Conservation (phyloP, 2,797 vertebrate species). For the Crocidura indochinensis region DNA sequence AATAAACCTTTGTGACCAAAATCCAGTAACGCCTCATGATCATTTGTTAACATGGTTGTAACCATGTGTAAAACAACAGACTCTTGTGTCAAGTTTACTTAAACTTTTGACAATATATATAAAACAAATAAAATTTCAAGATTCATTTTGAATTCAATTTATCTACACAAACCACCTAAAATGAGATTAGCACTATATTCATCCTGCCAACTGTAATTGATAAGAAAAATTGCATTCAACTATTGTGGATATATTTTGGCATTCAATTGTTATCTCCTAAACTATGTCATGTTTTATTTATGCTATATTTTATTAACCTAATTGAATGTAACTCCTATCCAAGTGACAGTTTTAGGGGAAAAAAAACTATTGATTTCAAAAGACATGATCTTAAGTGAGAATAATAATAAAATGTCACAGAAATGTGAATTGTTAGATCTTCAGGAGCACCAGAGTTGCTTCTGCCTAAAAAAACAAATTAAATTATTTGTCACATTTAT, state of each 20-base stretch:
- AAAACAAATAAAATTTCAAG: constrained; percentile 45
- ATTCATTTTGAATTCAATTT: not conserved
- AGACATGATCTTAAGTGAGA: constrained; percentile 32
- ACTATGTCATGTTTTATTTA: constrained; percentile 22
- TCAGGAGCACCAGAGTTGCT: not conserved
- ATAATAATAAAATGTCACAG: constrained; percentile 43
- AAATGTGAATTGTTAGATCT: not conserved
- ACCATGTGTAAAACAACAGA: not conserved
- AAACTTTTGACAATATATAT: constrained; percentile 41
- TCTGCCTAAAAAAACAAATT: not conserved
- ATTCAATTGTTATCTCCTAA: constrained; percentile 53
- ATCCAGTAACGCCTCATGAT: not conserved
- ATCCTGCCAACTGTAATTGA: constrained; percentile 51
- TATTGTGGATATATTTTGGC: too few relatives aligned
- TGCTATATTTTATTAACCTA: constrained; percentile 50
- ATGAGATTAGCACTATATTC: constrained; percentile 50
- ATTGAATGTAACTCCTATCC: constrained; percentile 2
- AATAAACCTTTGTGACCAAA: constrained; percentile 26
- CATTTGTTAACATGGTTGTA: not conserved
- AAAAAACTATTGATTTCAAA: constrained; percentile 42
- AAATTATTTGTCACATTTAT: not conserved
- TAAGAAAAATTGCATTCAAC: constrained; percentile 51
- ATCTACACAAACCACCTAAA: constrained; percentile 60
- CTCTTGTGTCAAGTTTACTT: not conserved
- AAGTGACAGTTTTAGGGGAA: constrained; percentile 31